A percentile compares a stretch with the other conserved stretches of the same genome.
These are phyloP conservation scores for Stenchaetothrips biformis DNA, from an alignment of 2,888 invertebrate genomes.

Conservation along the genomic window DNA sequence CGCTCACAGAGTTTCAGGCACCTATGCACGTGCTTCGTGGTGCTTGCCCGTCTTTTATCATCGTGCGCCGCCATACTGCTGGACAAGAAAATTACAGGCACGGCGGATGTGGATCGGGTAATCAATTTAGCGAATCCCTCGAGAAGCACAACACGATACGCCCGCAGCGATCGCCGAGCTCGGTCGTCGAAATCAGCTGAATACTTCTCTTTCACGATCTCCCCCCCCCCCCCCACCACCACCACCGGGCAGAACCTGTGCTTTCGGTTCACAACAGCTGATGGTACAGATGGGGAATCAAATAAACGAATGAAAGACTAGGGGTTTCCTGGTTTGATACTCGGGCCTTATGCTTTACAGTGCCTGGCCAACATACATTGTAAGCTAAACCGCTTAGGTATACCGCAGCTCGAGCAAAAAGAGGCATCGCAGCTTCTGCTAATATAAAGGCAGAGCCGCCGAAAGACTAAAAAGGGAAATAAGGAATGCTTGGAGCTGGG, in stretches of 20 bases:
- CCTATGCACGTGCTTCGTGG: constrained; percentile 33
- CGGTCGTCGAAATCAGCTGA: neutral
- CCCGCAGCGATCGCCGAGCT: neutral
- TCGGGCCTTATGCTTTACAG: too few species aligned
- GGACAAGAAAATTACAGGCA: constrained; percentile 15
- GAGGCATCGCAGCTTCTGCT: too few species aligned
- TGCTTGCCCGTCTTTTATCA: constrained; percentile 39
- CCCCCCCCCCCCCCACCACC: neutral
- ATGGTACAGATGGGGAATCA: neutral
- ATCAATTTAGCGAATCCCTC: neutral
- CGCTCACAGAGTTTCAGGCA: too few species aligned
- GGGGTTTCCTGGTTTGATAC: too few species aligned
- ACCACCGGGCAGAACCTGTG: neutral
- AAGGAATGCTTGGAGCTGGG: neutral
- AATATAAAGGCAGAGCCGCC: neutral
- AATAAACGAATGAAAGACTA: neutral
- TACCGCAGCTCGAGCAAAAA: too few species aligned
- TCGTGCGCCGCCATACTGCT: neutral
- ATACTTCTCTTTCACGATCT: too few species aligned
- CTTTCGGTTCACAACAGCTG: neutral
- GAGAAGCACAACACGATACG: neutral
- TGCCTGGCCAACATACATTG: too few species aligned
- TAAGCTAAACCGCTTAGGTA: too few species aligned
- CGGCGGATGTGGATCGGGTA: neutral
- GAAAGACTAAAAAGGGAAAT: neutral